These are phyloP conservation scores for Athene noctua DNA, from an alignment of 2,113 vertebrate species.

Conservation along the genomic window DNA sequence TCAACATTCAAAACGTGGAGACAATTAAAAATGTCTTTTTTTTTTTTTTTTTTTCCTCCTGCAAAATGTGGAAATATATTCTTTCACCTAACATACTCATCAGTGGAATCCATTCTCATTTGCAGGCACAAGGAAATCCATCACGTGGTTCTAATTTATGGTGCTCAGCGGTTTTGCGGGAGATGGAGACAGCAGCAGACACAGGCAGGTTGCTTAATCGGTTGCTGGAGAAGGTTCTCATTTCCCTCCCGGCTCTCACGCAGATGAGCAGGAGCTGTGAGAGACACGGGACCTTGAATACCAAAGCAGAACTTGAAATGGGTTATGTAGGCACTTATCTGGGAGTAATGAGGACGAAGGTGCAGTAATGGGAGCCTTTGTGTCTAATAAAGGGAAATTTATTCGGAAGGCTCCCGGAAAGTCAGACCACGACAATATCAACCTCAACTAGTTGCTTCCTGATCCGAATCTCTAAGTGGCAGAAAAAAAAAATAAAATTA, in stretches of 20 bases:
- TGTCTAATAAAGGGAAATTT: slow-evolving; percentile 49
- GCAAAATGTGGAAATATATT: background rate
- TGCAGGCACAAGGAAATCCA: background rate
- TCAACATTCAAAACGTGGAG: background rate
- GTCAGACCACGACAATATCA: background rate
- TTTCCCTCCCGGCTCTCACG: background rate
- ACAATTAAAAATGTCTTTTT: background rate
- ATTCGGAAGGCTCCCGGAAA: slow-evolving; percentile 10
- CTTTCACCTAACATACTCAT: background rate
- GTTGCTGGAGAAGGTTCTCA: background rate
- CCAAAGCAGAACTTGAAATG: background rate
- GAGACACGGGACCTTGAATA: background rate
- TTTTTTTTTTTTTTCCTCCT: background rate
- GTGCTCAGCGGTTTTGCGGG: background rate
- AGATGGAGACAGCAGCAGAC: background rate
- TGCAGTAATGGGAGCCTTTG: background rate
- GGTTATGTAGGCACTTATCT: background rate
- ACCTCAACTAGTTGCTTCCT: background rate
- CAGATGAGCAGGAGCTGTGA: background rate
- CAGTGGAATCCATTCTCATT: background rate
- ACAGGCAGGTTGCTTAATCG: background rate
- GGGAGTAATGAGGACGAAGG: slow-evolving; percentile 9
- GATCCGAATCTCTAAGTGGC: background rate
- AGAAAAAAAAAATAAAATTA: background rate
- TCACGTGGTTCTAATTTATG: background rate